phyloP scores from a whole-genome alignment of 1,140 invertebrate genomes.

The Listronotus bonariensis region DNA sequence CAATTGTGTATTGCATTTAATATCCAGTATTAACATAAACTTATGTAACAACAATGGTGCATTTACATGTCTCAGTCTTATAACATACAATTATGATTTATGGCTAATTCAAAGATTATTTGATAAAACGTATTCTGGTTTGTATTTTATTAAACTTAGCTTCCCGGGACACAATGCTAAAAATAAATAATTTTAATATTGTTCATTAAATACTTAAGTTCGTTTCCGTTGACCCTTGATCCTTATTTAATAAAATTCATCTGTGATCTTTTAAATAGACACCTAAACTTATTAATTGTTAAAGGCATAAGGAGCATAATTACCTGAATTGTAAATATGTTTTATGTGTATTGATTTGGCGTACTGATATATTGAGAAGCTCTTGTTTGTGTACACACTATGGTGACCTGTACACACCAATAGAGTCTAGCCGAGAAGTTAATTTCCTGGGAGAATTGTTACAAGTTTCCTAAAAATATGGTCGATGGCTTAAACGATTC shows the following conservation, averaged over 20 bases:
- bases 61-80: conserved; percentile 39
- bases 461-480: too few species aligned
- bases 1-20: conserved; percentile 39
- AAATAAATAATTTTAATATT: conserved; percentile 3
- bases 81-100: conserved; percentile 40
- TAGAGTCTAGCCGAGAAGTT: too few species aligned
- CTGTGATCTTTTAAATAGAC: neutral
- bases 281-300: neutral
- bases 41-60: conserved; percentile 43
- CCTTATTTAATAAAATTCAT: neutral
- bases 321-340: too few species aligned
- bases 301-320: too few species aligned
- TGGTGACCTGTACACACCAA: too few species aligned
- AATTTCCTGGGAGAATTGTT: too few species aligned
- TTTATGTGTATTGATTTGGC: too few species aligned
- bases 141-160: conserved; percentile 14
- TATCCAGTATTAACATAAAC: conserved; percentile 40
- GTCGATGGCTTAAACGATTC: too few species aligned
- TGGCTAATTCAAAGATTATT: conserved; percentile 31
- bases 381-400: too few species aligned
- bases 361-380: too few species aligned
- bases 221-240: neutral
- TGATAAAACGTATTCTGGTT: conserved; percentile 24
- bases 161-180: neutral
- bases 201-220: neutral